These are phyloP conservation scores for Agrilus mali DNA, from an alignment of 2,888 invertebrate species.

Conservation along the genomic window DNA sequence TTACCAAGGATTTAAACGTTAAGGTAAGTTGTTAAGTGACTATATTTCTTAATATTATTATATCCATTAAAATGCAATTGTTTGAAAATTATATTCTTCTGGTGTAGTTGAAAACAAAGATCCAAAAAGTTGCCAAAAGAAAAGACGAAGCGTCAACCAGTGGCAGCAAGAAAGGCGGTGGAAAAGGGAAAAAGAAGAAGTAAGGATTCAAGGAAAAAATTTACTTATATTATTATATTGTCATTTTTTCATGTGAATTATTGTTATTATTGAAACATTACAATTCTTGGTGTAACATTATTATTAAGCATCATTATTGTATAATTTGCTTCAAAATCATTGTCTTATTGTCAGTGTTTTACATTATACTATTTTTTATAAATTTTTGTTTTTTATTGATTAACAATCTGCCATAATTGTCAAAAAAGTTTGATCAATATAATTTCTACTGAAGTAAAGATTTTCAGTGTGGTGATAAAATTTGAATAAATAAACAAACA, in stretches of 20 bases:
- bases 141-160: conserved; percentile 5
- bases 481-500: too few relatives aligned
- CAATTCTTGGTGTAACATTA: background rate
- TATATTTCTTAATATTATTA: background rate
- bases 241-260: too few relatives aligned
- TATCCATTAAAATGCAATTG: too few relatives aligned
- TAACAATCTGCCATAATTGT: background rate
- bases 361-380: too few relatives aligned
- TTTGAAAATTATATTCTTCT: conserved; percentile 3
- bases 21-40: conserved; percentile 41
- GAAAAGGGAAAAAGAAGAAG: conserved; percentile 7
- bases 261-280: too few relatives aligned
- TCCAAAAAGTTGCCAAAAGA: conserved; percentile 3
- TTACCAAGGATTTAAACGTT: conserved; percentile 64
- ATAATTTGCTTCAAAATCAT: background rate
- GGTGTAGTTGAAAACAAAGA: conserved; percentile 10
- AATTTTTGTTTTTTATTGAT: too few relatives aligned
- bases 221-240: background rate
- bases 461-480: too few relatives aligned
- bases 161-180: conserved; percentile 5
- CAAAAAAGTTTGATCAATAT: conserved; percentile 13
- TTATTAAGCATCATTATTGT: background rate
- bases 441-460: conserved; percentile 1
- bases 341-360: too few relatives aligned
- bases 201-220: background rate